These are phyloP conservation scores for Lasius fuliginosus DNA, from an alignment of 2,888 invertebrate species.

Conservation along the genomic window DNA sequence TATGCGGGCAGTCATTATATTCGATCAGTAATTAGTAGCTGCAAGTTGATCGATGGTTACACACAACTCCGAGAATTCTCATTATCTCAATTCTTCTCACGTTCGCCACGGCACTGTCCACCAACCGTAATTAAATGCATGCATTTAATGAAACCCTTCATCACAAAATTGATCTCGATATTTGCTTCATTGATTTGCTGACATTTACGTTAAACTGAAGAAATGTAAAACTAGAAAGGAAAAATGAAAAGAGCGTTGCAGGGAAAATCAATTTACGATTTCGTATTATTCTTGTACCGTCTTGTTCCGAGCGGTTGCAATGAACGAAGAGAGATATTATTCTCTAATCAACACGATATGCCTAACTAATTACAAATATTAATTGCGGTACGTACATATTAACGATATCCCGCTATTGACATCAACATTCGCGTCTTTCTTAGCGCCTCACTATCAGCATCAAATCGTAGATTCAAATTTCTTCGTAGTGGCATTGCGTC, in stretches of 20 bases:
- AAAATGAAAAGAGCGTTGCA: not conserved
- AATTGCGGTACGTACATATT: conserved; percentile 7
- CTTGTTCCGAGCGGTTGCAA: conserved; percentile 12
- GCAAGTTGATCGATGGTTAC: conserved; percentile 70
- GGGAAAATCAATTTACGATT: conserved; percentile 38
- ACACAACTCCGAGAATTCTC: conserved; percentile 69
- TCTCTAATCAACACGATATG: conserved; percentile 26
- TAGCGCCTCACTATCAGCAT: conserved; percentile 56
- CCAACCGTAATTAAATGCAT: conserved; percentile 50
- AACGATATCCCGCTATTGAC: conserved; percentile 5
- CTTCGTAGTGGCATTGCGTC: conserved; percentile 69
- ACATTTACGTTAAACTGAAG: conserved; percentile 37
- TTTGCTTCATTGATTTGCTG: conserved; percentile 23
- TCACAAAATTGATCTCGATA: conserved; percentile 31
- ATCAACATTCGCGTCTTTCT: conserved; percentile 55
- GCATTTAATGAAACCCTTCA: conserved; percentile 39
- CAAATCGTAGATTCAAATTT: conserved; percentile 73
- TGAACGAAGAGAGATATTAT: conserved; percentile 17
- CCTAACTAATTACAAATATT: conserved; percentile 17
- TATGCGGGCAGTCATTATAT: conserved; percentile 63
- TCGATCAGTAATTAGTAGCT: conserved; percentile 73
- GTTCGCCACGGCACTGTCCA: conserved; percentile 64
- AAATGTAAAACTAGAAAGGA: not conserved
- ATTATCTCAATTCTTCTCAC: conserved; percentile 73
- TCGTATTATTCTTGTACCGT: conserved; percentile 17